These are phyloP conservation scores for Terebella lapidaria DNA, from an alignment of 2,888 invertebrate genomes.

Conservation along the genomic window DNA sequence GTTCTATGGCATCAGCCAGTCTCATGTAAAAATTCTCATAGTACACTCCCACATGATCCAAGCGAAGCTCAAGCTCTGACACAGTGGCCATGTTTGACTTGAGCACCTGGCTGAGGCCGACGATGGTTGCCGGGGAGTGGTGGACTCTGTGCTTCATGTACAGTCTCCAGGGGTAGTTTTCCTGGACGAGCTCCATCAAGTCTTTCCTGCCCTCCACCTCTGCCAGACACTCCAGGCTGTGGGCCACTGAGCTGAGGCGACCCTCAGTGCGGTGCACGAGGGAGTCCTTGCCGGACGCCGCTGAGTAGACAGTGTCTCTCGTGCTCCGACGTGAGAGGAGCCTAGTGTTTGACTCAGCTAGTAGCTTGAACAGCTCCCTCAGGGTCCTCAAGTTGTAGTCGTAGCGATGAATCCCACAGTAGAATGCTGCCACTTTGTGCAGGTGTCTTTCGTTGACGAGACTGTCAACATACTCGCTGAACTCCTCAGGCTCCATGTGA, in stretches of 20 bases:
- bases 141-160: constrained; percentile 18
- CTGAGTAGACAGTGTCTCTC: no score
- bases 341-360: no score
- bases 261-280: constrained; percentile 6
- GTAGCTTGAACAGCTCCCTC: no score
- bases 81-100: constrained; percentile 23
- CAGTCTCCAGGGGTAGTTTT: constrained; percentile 30
- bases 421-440: constrained; percentile 21
- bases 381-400: no score
- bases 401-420: constrained; percentile 33
- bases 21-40: constrained; percentile 27
- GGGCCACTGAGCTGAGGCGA: constrained; percentile 29
- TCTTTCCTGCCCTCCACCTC: constrained; percentile 32
- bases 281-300: no score
- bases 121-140: background rate
- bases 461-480: constrained; percentile 16
- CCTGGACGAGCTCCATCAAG: constrained; percentile 25
- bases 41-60: constrained; percentile 31
- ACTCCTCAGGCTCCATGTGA: constrained; percentile 24
- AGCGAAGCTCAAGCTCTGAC: constrained; percentile 32
- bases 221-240: constrained; percentile 33
- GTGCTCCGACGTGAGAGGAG: no score
- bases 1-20: constrained; percentile 31
- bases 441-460: constrained; percentile 9
- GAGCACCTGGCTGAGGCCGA: constrained; percentile 10